Conservation (phyloP, 2,113 vertebrate genomes). For the Beaufortia kweichowensis region DNA sequence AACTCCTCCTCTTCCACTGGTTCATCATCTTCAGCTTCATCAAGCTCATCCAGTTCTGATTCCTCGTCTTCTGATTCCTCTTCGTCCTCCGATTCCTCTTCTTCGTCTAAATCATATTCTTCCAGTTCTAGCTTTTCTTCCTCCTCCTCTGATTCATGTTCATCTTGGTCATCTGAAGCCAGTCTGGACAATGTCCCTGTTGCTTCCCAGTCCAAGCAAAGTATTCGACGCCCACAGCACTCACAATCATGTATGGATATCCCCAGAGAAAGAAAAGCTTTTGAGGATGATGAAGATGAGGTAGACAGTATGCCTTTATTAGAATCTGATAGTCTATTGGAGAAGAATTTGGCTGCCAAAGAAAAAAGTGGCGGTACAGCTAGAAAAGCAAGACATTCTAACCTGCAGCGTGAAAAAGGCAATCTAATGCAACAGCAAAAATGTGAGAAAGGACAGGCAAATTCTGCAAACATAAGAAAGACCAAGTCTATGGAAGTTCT, state of each 20-base stretch:
- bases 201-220: constrained; percentile 38
- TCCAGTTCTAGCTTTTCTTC: constrained; percentile 51
- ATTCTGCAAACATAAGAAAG: constrained; percentile 67
- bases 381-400: constrained; percentile 34
- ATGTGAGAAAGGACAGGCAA: neutral
- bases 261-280: constrained; percentile 56
- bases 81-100: constrained; percentile 61
- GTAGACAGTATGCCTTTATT: constrained; percentile 63
- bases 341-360: constrained; percentile 44
- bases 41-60: constrained; percentile 48
- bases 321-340: constrained; percentile 38
- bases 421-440: constrained; percentile 57
- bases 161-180: constrained; percentile 62
- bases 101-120: constrained; percentile 54
- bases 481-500: constrained; percentile 79
- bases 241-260: constrained; percentile 76
- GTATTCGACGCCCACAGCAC: constrained; percentile 57
- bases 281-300: constrained; percentile 58
- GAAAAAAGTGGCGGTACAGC: constrained; percentile 41
- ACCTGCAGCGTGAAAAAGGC: constrained; percentile 38
- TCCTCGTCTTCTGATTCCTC: constrained; percentile 60
- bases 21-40: constrained; percentile 28
- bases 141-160: constrained; percentile 63
- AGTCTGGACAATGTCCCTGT: constrained; percentile 58
- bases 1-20: constrained; percentile 48